Evolutionary conservation across 2,888 invertebrate species (phyloP).

Genomic region (Drosophila koepferae): DNA sequence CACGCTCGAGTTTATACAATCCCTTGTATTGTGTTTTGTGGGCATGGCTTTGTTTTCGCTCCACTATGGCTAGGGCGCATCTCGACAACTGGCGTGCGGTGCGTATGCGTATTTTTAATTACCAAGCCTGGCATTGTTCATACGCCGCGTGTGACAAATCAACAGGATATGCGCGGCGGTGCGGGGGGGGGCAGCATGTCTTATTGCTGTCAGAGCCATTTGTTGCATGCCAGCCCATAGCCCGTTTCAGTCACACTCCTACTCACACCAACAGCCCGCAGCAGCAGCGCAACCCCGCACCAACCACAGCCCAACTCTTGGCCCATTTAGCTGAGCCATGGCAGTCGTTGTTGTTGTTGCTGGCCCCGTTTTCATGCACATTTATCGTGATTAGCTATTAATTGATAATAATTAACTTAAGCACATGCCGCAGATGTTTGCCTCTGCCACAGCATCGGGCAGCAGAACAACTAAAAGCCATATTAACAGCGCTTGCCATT

Average conservation of each 20-base stretch:
- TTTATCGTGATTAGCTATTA: slow-evolving; percentile 79
- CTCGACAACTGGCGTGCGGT: slow-evolving; percentile 26
- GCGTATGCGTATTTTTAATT: slow-evolving; percentile 72
- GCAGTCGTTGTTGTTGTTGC: slow-evolving; percentile 8
- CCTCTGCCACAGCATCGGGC: slow-evolving; percentile 8
- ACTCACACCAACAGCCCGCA: background rate
- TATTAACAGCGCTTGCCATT: slow-evolving; percentile 51
- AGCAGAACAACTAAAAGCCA: slow-evolving; percentile 43
- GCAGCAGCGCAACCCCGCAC: no score
- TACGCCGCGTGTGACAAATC: slow-evolving; percentile 71
- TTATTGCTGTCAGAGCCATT: slow-evolving; percentile 52
- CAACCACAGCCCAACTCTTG: background rate
- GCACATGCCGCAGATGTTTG: slow-evolving; percentile 71
- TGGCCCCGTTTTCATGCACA: slow-evolving; percentile 73
- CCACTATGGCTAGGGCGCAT: background rate
- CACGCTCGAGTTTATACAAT: slow-evolving; percentile 27
- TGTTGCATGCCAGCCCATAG: slow-evolving; percentile 57
- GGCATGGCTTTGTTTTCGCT: slow-evolving; percentile 14
- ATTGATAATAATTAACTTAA: slow-evolving; percentile 80
- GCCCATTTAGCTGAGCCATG: slow-evolving; percentile 9
- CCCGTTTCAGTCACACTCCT: no score
- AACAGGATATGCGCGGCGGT: slow-evolving; percentile 56
- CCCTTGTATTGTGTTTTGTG: slow-evolving; percentile 8
- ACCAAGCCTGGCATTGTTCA: slow-evolving; percentile 54
- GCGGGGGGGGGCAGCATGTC: slow-evolving; percentile 24